Percentiles rank a stretch among this genome's conserved stretches.
Conservation (phyloP, 1,140 invertebrate genomes). For the Pogonomyrmex californicus region DNA sequence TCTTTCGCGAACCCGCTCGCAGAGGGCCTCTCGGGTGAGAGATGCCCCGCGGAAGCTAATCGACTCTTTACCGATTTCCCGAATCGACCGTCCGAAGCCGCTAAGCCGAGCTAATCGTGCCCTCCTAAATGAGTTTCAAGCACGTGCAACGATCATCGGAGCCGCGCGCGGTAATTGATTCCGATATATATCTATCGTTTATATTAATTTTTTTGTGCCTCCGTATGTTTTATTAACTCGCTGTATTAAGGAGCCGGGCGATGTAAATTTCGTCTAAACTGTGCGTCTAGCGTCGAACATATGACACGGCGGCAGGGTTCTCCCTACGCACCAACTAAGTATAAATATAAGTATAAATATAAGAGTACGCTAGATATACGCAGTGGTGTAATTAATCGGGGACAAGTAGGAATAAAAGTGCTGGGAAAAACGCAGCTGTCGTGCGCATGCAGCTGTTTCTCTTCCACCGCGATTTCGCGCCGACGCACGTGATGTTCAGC, state of each 20-base stretch:
- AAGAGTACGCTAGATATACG: conserved; percentile 9
- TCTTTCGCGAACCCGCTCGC: conserved; percentile 16
- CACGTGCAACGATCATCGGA: neutral
- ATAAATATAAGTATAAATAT: conserved; percentile 12
- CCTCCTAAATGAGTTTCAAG: neutral
- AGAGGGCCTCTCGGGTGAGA: neutral
- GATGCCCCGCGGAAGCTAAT: conserved; percentile 10
- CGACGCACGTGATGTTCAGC: neutral
- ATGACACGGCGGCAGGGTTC: neutral
- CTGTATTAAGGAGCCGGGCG: neutral
- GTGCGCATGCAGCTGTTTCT: conserved; percentile 53
- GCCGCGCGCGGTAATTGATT: conserved; percentile 12
- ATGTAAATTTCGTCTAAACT: neutral
- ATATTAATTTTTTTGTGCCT: neutral
- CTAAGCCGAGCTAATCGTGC: conserved; percentile 24
- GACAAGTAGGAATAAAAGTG: conserved; percentile 32
- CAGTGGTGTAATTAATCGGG: conserved; percentile 51
- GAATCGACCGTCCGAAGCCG: conserved; percentile 14
- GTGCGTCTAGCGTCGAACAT: neutral
- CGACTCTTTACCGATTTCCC: conserved; percentile 41
- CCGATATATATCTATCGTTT: neutral
- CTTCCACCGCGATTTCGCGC: conserved; percentile 42
- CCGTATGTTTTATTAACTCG: neutral
- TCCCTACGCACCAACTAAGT: neutral
- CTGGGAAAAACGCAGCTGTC: conserved; percentile 59